Base-by-base conservation (phyloP, 2,797 vertebrate genomes). In the Cottoperca gobio region DNA sequence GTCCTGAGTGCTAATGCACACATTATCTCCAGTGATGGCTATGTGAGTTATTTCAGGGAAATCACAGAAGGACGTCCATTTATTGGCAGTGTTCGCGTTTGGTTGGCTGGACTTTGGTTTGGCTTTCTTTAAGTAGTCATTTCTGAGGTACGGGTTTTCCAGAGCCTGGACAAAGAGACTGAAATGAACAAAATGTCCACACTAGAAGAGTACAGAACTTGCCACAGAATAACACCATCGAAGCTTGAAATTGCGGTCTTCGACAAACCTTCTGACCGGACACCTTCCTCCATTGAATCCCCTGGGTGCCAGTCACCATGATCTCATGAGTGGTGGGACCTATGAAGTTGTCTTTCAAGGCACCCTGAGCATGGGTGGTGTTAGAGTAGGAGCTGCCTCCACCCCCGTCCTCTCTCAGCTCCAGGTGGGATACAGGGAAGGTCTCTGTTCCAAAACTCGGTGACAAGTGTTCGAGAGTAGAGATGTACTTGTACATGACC, bases 21-120 rank as follows among this genome's bases (percentile, higher is more conserved):
- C 92, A 12, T 85, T 80, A 68, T 73, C 40, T 0, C 92, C 95
- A 48, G 84, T 93, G 79, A 97, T 70, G 80, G 94, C 93, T 4
- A 98, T 85, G 60, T 97, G 97, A 2, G 96, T 97, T 86, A 99
- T 96, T 58, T 97, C 96, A 53, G 93, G 95, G 79, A 98, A 99
- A 88, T 98, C 96, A 0, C 96, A 98, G 93, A 98, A 98, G 24
- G 46, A 50, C 3, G 14, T 74, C 97, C 96, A 97, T 0, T 73
- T 63, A 0, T 93, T 88, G 2, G 8, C n/a, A 0, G 42, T 45
- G 16, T 90, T 86, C 0, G 1, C 64, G 0, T 50, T 76, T 0
- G 79, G 75, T 8, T 82, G 71, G 2, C 14, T 7, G 1, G 65
- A 49, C 35, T 65, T 78, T 3, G 71, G n/a, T 5, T 91, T 94